These are phyloP conservation scores for Corticium candelabrum DNA, from an alignment of 37 sponge, comb jelly and placozoan genomes.

Conservation along the genomic window DNA sequence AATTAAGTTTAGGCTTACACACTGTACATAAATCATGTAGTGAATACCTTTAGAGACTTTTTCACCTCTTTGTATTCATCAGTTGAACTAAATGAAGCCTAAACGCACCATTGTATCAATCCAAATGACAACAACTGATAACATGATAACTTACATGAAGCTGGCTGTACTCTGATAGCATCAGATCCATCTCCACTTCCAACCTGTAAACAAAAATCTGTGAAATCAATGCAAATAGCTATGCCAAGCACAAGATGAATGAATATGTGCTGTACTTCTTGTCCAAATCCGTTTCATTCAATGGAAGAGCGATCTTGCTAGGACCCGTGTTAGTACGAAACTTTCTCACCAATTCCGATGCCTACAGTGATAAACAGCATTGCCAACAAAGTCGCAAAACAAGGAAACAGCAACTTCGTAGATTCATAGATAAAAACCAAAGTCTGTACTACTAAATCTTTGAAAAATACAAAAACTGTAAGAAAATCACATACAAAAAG, in stretches of 20 bases:
- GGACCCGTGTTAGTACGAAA: conserved; percentile 44
- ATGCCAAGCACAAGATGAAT: too few species aligned
- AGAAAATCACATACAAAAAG: too few species aligned
- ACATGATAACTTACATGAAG: neutral
- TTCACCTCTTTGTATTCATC: conserved; percentile 24
- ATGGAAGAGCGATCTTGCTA: conserved; percentile 37
- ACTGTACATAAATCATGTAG: too few species aligned
- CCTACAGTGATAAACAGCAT: too few species aligned
- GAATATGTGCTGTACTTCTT: conserved; percentile 21
- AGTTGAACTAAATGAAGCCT: conserved; percentile 38
- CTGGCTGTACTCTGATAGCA: conserved; percentile 5
- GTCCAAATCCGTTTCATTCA: conserved; percentile 55
- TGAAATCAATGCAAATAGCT: neutral
- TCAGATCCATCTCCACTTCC: neutral
- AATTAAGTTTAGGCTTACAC: neutral
- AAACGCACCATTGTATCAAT: neutral
- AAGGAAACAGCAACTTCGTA: too few species aligned
- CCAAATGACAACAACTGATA: neutral
- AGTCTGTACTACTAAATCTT: too few species aligned
- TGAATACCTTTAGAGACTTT: conserved; percentile 18
- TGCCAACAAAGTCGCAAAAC: too few species aligned
- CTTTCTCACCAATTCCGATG: conserved; percentile 16
- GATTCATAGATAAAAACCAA: neutral
- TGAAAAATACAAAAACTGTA: neutral
- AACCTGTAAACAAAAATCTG: neutral